phyloP scores from a whole-genome alignment of 2,888 invertebrate species.

The Ellobium chinense region DNA sequence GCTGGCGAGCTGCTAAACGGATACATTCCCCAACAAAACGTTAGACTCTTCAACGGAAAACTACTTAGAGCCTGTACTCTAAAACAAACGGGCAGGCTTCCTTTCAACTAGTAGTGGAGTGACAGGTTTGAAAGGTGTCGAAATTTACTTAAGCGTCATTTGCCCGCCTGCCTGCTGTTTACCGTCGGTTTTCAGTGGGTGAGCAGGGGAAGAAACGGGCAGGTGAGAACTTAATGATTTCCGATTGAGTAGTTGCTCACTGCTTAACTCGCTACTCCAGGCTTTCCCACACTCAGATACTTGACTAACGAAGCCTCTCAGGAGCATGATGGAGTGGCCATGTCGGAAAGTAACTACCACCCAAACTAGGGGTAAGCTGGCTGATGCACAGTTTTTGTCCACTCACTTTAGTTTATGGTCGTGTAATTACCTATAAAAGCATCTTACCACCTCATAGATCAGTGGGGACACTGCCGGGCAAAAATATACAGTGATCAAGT shows the following conservation, averaged over 20 bases:
- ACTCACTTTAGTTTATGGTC: too few species aligned
- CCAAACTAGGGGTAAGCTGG: too few species aligned
- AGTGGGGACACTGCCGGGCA: too few species aligned
- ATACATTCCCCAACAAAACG: not conserved
- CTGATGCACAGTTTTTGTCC: too few species aligned
- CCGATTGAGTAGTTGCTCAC: not conserved
- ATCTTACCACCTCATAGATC: too few species aligned
- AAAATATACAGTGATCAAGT: too few species aligned
- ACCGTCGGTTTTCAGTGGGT: not conserved
- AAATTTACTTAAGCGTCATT: conserved; percentile 7
- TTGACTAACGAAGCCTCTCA: not conserved
- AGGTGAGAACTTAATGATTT: conserved; percentile 7
- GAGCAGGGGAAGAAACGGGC: not conserved
- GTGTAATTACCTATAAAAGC: too few species aligned
- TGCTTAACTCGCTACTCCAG: not conserved
- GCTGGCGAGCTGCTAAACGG: not conserved
- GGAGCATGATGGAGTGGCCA: too few species aligned
- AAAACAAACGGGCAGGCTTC: not conserved
- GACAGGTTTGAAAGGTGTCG: not conserved
- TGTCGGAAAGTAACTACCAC: too few species aligned
- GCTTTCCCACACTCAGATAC: not conserved
- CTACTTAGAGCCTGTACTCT: not conserved
- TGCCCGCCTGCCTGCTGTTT: not conserved
- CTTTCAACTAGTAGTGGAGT: not conserved
- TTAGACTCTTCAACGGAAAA: not conserved